A percentile compares a stretch with the other conserved stretches of the same genome.
Evolutionary conservation across 2,888 invertebrate genomes (phyloP).

Genomic region (Cheilosia variabilis): DNA sequence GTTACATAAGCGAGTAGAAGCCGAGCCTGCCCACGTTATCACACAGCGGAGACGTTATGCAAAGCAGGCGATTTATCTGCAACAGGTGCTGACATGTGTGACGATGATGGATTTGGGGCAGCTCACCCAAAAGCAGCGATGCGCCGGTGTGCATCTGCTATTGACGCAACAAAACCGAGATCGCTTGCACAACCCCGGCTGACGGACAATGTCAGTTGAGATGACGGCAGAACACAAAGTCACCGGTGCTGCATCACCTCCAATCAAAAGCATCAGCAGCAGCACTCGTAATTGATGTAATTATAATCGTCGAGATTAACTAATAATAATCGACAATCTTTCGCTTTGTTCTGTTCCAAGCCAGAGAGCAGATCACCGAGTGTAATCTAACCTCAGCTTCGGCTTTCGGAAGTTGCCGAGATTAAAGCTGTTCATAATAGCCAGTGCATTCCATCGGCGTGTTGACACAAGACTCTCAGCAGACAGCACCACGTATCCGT

Average conservation of each 20-base stretch:
- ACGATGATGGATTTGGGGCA: slow-evolving; percentile 50
- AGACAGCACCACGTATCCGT: slow-evolving; percentile 34
- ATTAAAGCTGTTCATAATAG: slow-evolving; percentile 25
- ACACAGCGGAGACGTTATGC: slow-evolving; percentile 14
- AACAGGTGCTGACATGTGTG: slow-evolving; percentile 37
- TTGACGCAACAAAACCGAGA: slow-evolving; percentile 11
- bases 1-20: neutral
- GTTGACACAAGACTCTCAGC: slow-evolving; percentile 55
- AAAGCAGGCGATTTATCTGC: slow-evolving; percentile 36
- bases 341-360: slow-evolving; percentile 72
- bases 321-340: slow-evolving; percentile 62
- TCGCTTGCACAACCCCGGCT: slow-evolving; percentile 38
- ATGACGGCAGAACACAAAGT: slow-evolving; percentile 43
- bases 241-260: slow-evolving; percentile 37
- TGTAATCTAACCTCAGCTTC: slow-evolving; percentile 55
- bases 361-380: slow-evolving; percentile 60
- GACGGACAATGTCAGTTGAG: slow-evolving; percentile 45
- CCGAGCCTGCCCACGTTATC: neutral
- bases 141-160: slow-evolving; percentile 16
- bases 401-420: slow-evolving; percentile 46
- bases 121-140: slow-evolving; percentile 31
- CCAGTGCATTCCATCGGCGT: slow-evolving; percentile 16
- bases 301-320: slow-evolving; percentile 72
- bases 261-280: slow-evolving; percentile 24
- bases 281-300: slow-evolving; percentile 64